Evolutionary conservation across 2,113 vertebrate genomes (phyloP), one percentile per base, ranked within the genome.

Genomic region (Gymnobelideus leadbeateri): DNA sequence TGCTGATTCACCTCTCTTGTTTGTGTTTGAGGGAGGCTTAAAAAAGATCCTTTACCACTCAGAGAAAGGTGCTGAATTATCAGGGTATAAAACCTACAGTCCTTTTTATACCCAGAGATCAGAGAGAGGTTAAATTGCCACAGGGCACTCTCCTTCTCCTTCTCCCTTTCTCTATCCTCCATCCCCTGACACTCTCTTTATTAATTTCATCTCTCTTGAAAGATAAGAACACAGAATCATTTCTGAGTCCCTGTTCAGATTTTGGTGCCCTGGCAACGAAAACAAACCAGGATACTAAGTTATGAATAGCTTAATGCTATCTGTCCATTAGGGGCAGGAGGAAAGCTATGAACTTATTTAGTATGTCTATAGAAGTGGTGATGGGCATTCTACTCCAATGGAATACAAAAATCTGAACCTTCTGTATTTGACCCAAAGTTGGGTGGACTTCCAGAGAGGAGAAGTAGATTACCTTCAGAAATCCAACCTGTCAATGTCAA

Each of bases 1-100:
- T 55, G 93, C 52, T 92, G n/a, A 95, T 96, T 95, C 51, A 95
- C 97, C 90, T 89, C 92, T 97, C 95, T 93, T 93, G 24, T 96
- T 90, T 96, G 49, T 68, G n/a, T 97, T 21, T 68, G 68, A 31
- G 23, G 51, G 77, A 93, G 84, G 94, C 94, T 92, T 95, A 93
- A 96, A 96, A 96, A 92, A 49, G 43, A 24, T 91, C 68, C 89
- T 93, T 95, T 97, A 89, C 21, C 68, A 94, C 51, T 55, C 84
- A 94, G 16, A 91, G 90, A 92, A 94, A 93, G 68, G 12, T 68
- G 51, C 46, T 51, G 23, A 46, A 77, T 89, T 92, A 54, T 53
- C 53, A 68, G 14, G 25, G 91, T 24, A 93, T 84, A 51, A 90
- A 61, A 3, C 68, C 52, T 91, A 43, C 0, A 92, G 26, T 11